Percentiles rank a stretch among this genome's conserved stretches.
Evolutionary conservation across 2,797 vertebrate species (phyloP).

Genomic region (Antrozous pallidus): DNA sequence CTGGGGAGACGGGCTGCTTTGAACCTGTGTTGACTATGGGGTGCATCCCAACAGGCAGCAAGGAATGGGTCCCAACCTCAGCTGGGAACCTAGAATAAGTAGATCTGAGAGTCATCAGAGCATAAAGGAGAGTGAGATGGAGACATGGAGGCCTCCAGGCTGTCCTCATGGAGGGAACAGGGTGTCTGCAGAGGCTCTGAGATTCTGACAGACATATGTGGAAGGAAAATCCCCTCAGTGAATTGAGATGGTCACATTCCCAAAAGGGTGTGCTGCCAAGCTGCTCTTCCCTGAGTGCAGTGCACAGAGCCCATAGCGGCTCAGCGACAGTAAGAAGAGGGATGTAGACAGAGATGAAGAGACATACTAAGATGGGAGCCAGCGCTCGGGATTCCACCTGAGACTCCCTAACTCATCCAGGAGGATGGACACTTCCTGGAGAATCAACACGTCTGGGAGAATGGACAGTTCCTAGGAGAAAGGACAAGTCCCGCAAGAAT

Average conservation of each 20-base stretch:
- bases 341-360: neutral
- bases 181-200: fast-evolving
- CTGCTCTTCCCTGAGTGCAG: neutral
- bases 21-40: neutral
- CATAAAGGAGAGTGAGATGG: neutral
- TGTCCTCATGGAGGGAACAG: neutral
- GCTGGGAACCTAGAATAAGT: neutral
- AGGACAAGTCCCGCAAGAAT: no score
- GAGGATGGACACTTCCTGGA: neutral
- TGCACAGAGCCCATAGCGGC: neutral
- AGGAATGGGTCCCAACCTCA: neutral
- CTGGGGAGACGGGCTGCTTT: neutral
- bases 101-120: neutral
- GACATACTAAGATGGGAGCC: neutral
- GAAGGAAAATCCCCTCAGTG: neutral
- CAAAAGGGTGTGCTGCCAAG: neutral
- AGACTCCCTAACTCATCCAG: no score
- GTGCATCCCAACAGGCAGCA: neutral
- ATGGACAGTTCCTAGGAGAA: no score
- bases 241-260: neutral
- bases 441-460: no score
- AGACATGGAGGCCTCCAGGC: neutral
- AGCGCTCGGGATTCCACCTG: neutral
- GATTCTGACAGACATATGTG: neutral
- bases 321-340: neutral